phyloP scores from a whole-genome alignment of 92 coral and sea anemone genomes.

The Paragorgia papillata region DNA sequence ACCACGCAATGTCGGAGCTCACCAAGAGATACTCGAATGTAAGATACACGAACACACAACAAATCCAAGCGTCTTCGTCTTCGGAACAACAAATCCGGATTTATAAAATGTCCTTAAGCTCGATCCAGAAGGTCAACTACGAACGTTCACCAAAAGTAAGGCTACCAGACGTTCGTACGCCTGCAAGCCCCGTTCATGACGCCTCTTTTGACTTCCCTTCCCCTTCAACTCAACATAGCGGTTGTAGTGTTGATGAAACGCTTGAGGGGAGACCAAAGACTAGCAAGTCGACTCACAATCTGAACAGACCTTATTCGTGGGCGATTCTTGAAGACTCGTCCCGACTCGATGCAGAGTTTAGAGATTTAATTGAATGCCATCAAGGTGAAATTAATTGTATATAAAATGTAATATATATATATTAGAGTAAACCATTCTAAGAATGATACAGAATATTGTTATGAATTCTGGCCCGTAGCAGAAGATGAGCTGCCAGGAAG shows the following conservation, averaged over 20 bases:
- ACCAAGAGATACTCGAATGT: conserved; percentile 24
- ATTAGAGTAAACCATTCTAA: background rate
- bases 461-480: no score
- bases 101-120: conserved; percentile 37
- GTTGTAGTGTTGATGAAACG: background rate
- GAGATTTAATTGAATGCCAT: conserved; percentile 39
- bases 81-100: conserved; percentile 43
- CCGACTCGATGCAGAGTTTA: conserved; percentile 21
- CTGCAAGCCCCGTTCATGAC: conserved; percentile 22
- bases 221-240: background rate
- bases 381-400: conserved; percentile 49
- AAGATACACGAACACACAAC: conserved; percentile 36
- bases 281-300: conserved; percentile 7
- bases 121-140: conserved; percentile 23
- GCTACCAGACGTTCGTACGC: conserved; percentile 29
- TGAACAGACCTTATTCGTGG: conserved; percentile 31
- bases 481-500: no score
- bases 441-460: no score
- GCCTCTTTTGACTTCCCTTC: conserved; percentile 26
- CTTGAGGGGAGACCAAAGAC: background rate
- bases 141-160: conserved; percentile 29
- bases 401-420: conserved; percentile 17
- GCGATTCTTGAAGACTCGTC: conserved; percentile 19
- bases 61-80: conserved; percentile 16
- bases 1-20: conserved; percentile 9